Base-by-base conservation (phyloP, 2,888 invertebrate genomes). In the Tethea ocularis region DNA sequence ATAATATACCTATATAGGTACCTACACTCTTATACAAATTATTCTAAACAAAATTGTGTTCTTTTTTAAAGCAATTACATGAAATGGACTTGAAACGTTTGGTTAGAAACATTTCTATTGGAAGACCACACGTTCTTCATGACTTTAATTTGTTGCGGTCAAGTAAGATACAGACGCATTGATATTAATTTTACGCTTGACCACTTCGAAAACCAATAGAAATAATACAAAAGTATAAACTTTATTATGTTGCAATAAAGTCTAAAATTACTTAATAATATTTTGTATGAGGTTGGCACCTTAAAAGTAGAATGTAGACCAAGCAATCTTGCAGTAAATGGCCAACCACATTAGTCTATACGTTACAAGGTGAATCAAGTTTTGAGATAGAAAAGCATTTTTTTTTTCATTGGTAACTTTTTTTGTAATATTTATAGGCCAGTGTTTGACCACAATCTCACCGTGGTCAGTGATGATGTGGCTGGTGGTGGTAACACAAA, bases 81-180 rank as follows among this genome's bases (percentile, higher is more conserved):
- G 20, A 20, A 46, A 46, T 46, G 10, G 10, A 20, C 20, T 46
- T 20, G 20, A 2, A 20, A 46, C 10, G 8, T 46, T 46, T 46
- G 46, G 20, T 20, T 46, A 7, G 38, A 6, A 38, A 38, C 38
- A 38, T n/a, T 38, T 38, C 38, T 38, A n/a, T 46, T 4, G 2
- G 20, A 20, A 46, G 46, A 46, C 46, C 52, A 23, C 11, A 26
- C 51, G 58, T 56, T 68, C 61, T 66, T 56, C 24, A 64, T 36
- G 36, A 29, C 11, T 29, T 29, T 20, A 8, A 26, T 53, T 17
- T 33, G 54, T 33, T 54, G 54, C 33, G 54, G 54, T 54, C 54
- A 54, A 54, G 54, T 54, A 22, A 11, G 54, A 56, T 38, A 41
- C 20, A 24, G 38, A 33, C 55, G 41, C 26, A 56, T 56, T 24